Evolutionary conservation across 2,888 invertebrate genomes (phyloP).

Genomic region (Oligia strigilis): DNA sequence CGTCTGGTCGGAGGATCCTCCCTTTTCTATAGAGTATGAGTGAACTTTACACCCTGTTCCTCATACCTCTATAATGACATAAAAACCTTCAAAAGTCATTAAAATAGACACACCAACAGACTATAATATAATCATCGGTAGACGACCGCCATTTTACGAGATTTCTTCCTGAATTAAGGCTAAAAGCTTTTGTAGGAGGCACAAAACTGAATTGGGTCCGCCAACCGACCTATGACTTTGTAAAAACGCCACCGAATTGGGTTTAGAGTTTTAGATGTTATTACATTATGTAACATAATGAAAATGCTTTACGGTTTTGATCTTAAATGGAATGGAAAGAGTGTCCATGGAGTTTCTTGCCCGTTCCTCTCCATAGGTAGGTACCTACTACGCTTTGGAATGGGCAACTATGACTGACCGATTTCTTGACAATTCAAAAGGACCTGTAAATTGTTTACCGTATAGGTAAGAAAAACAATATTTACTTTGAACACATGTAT

Average conservation of each 20-base stretch:
- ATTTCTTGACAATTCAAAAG: too few relatives aligned
- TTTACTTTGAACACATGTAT: too few relatives aligned
- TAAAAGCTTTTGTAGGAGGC: conserved; percentile 60
- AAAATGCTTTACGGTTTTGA: conserved; percentile 16
- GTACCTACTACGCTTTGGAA: too few relatives aligned
- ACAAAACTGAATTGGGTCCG: conserved; percentile 57
- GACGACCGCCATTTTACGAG: conserved; percentile 36
- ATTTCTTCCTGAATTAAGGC: conserved; percentile 57
- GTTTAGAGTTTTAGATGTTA: conserved; percentile 31
- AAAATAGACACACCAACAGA: not conserved
- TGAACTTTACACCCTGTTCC: too few relatives aligned
- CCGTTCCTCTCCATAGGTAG: not conserved
- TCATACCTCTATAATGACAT: too few relatives aligned
- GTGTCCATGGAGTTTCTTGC: not conserved
- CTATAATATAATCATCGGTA: conserved; percentile 17
- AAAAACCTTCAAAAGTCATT: not conserved
- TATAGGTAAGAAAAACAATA: too few relatives aligned
- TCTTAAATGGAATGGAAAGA: not conserved
- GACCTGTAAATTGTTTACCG: too few relatives aligned
- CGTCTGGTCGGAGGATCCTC: too few relatives aligned
- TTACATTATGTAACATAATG: conserved; percentile 12
- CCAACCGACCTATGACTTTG: conserved; percentile 35
- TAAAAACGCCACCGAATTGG: conserved; percentile 53
- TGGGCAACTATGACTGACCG: too few relatives aligned
- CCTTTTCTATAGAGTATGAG: too few relatives aligned